phyloP scores from a whole-genome alignment of 23 tunicate species.

The Halocynthia aurantium region DNA sequence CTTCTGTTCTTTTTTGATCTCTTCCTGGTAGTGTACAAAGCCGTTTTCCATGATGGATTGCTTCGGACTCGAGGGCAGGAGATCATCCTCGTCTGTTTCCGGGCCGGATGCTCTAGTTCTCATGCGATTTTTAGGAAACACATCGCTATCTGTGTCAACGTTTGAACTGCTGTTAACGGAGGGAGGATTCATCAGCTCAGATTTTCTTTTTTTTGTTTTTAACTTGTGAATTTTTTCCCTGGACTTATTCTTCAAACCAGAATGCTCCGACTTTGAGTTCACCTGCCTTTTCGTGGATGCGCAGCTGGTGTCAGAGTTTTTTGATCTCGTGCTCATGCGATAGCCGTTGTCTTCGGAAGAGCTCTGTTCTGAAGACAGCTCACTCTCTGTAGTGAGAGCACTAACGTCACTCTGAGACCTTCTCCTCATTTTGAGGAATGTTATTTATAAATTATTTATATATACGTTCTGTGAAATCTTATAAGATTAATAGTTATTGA shows the following conservation, averaged over 20 bases:
- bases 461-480: too few species aligned
- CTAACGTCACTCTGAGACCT: too few species aligned
- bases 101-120: conserved; percentile 19
- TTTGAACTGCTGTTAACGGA: conserved; percentile 5
- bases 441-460: too few species aligned
- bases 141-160: conserved; percentile 16
- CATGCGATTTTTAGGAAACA: conserved; percentile 3
- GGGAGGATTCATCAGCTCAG: too few species aligned
- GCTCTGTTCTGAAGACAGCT: conserved; percentile 10
- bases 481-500: too few species aligned
- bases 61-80: conserved; percentile 10
- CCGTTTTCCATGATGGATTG: background rate
- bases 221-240: background rate
- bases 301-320: background rate
- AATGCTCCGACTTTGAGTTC: background rate
- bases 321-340: background rate
- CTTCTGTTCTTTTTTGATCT: background rate
- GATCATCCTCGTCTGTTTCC: conserved; percentile 5
- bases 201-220: too few species aligned
- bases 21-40: background rate
- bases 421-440: too few species aligned
- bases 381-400: background rate
- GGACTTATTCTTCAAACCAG: conserved; percentile 2
- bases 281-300: background rate
- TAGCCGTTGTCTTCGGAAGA: conserved; percentile 18